Conservation (phyloP, 1,140 invertebrate species). For the Drosophila chauvacae region DNA sequence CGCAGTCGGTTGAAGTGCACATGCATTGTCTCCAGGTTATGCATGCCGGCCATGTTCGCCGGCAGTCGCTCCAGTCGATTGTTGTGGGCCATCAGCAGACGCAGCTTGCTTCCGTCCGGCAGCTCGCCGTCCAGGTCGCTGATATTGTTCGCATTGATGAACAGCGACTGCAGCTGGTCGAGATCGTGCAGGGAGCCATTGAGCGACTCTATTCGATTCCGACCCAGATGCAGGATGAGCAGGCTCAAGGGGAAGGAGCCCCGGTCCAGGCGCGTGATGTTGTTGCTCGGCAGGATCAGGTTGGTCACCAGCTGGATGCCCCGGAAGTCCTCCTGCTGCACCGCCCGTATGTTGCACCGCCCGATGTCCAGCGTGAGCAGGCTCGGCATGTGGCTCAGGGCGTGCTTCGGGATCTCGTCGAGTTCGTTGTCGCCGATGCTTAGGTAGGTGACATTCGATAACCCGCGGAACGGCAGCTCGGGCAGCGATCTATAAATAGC, state of each 20-base stretch:
- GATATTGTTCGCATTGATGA: conserved; percentile 91
- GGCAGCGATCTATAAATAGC: conserved; percentile 87
- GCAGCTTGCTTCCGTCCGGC: conserved; percentile 88
- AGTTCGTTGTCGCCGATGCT: conserved; percentile 91
- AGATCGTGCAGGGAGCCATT: conserved; percentile 90
- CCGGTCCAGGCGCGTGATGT: conserved; percentile 88
- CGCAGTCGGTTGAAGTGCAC: conserved; percentile 89
- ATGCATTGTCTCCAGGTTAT: conserved; percentile 88
- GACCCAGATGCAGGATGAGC: conserved; percentile 89
- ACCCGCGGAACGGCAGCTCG: conserved; percentile 89
- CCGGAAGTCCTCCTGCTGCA: conserved; percentile 88
- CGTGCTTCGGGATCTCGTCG: conserved; percentile 88
- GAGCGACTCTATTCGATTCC: conserved; percentile 89
- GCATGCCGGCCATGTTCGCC: conserved; percentile 88
- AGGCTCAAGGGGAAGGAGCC: conserved; percentile 88
- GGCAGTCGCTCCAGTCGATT: conserved; percentile 90
- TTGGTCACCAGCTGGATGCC: conserved; percentile 89
- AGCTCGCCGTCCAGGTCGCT: conserved; percentile 90
- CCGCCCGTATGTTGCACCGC: conserved; percentile 88
- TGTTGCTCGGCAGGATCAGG: conserved; percentile 89
- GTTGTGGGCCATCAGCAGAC: conserved; percentile 89
- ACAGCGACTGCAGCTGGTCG: conserved; percentile 90
- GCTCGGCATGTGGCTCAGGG: conserved; percentile 89
- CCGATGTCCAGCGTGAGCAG: conserved; percentile 90
- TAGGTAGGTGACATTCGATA: conserved; percentile 89